Conservation (phyloP, 2,888 invertebrate species). For the Colostygia pectinataria region DNA sequence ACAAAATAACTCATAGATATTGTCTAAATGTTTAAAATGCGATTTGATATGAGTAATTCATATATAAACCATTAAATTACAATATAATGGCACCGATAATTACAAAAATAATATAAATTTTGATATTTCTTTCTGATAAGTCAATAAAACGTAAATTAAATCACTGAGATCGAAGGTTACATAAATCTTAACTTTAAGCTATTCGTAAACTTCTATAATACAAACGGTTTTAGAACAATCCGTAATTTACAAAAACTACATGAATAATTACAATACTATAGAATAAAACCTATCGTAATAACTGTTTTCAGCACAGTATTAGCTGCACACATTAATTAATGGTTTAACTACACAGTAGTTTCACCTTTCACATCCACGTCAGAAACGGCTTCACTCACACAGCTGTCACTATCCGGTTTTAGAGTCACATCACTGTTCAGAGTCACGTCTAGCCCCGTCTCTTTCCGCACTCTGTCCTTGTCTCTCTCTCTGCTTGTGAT, state of each 20-base stretch:
- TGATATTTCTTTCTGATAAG: background rate
- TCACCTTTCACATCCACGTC: conserved; percentile 65
- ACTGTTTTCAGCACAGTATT: too few species aligned
- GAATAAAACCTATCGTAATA: too few species aligned
- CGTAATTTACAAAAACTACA: conserved; percentile 23
- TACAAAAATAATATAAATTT: background rate
- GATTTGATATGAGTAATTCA: background rate
- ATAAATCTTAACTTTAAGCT: conserved; percentile 6
- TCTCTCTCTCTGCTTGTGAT: conserved; percentile 80
- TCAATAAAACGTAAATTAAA: conserved; percentile 12
- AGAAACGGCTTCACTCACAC: conserved; percentile 74
- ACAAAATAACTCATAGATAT: background rate
- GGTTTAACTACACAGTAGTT: conserved; percentile 60
- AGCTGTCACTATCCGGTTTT: conserved; percentile 76
- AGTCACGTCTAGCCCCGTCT: conserved; percentile 63
- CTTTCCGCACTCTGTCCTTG: conserved; percentile 58
- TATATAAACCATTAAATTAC: background rate
- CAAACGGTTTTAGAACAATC: conserved; percentile 13
- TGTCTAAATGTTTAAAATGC: background rate
- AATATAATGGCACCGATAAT: conserved; percentile 11
- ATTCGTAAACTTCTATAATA: conserved; percentile 20
- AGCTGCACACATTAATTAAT: background rate
- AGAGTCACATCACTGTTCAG: conserved; percentile 74
- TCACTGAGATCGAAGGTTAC: conserved; percentile 21
- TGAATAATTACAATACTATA: background rate